Evolutionary conservation across 2,888 invertebrate genomes (phyloP).

Genomic region (Phragmatobia fuliginosa): DNA sequence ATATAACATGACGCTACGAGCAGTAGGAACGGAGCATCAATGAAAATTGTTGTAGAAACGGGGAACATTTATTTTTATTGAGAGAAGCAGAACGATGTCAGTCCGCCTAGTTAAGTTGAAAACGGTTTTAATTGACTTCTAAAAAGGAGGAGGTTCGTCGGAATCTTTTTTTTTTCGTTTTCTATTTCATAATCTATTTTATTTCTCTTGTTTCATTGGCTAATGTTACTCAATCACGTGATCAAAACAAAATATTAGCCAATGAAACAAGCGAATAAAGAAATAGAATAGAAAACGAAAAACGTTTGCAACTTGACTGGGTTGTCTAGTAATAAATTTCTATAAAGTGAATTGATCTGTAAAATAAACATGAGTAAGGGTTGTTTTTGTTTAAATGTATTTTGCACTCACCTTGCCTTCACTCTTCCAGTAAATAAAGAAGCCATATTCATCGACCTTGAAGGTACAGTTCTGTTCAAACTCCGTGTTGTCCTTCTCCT

Average conservation of each 20-base stretch:
- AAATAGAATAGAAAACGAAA: no score
- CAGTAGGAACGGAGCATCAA: neutral
- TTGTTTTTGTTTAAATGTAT: neutral
- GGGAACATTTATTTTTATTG: neutral
- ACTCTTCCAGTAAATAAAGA: constrained; percentile 99
- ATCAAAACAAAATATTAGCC: no score
- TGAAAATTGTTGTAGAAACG: neutral
- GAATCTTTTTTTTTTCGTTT: no score
- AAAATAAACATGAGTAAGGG: neutral
- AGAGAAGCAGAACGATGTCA: neutral
- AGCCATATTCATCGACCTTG: constrained; percentile 98
- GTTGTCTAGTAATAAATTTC: neutral
- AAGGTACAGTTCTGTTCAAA: constrained; percentile 95
- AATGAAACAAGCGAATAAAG: no score
- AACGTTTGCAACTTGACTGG: no score
- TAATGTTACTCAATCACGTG: no score
- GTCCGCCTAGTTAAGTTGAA: no score
- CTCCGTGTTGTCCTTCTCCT: constrained; percentile 97
- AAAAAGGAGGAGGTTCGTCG: no score
- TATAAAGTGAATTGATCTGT: neutral
- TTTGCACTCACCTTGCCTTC: constrained; percentile 92
- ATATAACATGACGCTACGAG: no score
- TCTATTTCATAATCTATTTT: no score
- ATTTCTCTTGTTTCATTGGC: no score
- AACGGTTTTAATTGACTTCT: no score